Evolutionary conservation across 2,113 vertebrate genomes (phyloP), one percentile per base, ranked within the genome.

Genomic region (Rhinogobius similis): DNA sequence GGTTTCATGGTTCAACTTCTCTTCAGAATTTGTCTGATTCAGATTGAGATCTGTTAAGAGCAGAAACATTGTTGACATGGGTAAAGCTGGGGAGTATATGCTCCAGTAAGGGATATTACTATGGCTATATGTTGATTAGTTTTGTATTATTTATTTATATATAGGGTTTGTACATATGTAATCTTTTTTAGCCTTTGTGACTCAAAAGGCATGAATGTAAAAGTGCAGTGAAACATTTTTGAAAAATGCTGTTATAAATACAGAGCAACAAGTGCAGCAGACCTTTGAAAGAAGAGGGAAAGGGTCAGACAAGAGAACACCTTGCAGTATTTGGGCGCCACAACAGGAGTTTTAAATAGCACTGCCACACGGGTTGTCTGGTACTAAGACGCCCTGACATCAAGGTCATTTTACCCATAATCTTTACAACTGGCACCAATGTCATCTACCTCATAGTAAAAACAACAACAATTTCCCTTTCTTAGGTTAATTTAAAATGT

Each of bases 1-100:
- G 18, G 96, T 89, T 80, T 98, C 97, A 6, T 96, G 94, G 73
- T 95, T 92, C 80, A 94, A 76, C 10, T 93, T 93, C 79, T 96
- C 96, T 85, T 98, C 96, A 26, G 81, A 80, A 50, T 87, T 82
- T 0, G 86, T 82, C 24, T 92, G 90, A 43, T 86, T 94, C 70
- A 78, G 70, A 75, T 82, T 90, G 72, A 92, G 91, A 83, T 96
- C 95, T 96, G 85, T 38, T 10, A 56, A 6, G 64, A 20, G 32
- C 38, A 18, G 39, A 41, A 36, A 52, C 14, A 26, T 1, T 58
- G n/a, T 14, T 9, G 38, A 18, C 14, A 27, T 18, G 29, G 5
- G 3, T 14, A 27, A 27, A 56, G 11, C 23, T 18, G 5, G 6
- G 43, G 20, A 44, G 43, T 29, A 44, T 16, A 44, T 18, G 43